Percentiles rank a stretch among this genome's conserved stretches.
Evolutionary conservation across 1,140 invertebrate species (phyloP).

Genomic region (Heliconius melpomene): DNA sequence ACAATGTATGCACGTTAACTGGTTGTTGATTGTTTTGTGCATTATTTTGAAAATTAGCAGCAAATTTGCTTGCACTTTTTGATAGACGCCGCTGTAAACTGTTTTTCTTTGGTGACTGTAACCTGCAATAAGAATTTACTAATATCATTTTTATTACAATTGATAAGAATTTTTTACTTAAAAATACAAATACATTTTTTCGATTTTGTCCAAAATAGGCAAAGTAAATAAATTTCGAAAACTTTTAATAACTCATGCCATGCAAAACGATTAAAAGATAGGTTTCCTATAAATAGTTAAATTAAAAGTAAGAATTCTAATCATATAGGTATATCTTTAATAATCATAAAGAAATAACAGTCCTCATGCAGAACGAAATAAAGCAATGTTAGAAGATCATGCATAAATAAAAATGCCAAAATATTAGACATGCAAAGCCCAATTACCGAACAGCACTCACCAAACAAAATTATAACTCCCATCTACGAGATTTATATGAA

Average conservation of each 20-base stretch:
- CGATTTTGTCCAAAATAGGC: too few relatives aligned
- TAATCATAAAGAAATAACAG: background rate
- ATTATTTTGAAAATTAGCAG: slow-evolving; percentile 69
- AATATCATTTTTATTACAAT: background rate
- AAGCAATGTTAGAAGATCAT: background rate
- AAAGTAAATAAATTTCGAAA: too few relatives aligned
- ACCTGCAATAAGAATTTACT: slow-evolving; percentile 47
- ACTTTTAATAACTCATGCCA: too few relatives aligned
- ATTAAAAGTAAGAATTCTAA: background rate
- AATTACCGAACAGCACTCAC: slow-evolving; percentile 1
- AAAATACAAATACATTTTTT: background rate
- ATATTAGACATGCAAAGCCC: background rate
- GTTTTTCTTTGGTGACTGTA: slow-evolving; percentile 76
- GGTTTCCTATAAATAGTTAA: too few relatives aligned
- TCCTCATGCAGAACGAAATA: background rate
- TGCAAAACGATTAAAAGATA: too few relatives aligned
- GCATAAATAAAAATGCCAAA: background rate
- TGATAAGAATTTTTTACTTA: background rate
- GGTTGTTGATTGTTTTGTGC: slow-evolving; percentile 70
- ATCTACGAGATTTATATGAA: slow-evolving; percentile 13
- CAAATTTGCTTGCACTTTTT: slow-evolving; percentile 74
- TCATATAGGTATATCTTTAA: background rate
- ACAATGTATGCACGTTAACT: slow-evolving; percentile 78
- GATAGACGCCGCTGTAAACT: slow-evolving; percentile 72
- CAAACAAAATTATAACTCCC: background rate